Evolutionary conservation across 2,113 vertebrate species (phyloP).

Genomic region (Atractosteus spatula): DNA sequence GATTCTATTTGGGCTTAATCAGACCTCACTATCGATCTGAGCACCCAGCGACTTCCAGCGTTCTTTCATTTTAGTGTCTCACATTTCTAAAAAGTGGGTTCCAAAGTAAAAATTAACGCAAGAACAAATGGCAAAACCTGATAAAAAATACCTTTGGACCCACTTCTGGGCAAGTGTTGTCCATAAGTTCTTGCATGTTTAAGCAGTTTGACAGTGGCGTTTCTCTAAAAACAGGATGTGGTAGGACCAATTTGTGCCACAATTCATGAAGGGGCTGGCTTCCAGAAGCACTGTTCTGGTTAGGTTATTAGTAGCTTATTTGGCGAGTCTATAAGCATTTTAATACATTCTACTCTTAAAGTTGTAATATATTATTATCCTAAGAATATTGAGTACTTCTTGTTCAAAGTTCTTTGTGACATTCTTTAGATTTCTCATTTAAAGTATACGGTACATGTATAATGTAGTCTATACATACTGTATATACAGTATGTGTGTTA

Average conservation of each 20-base stretch:
- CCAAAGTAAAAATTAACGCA: too few relatives aligned
- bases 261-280: background rate
- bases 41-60: too few relatives aligned
- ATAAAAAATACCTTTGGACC: constrained; percentile 37
- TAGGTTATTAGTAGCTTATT: background rate
- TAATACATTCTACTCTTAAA: background rate
- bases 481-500: too few relatives aligned
- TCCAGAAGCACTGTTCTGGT: background rate
- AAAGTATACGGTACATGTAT: too few relatives aligned
- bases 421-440: too few relatives aligned
- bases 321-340: background rate
- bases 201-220: constrained; percentile 35
- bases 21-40: too few relatives aligned
- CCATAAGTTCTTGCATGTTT: constrained; percentile 27
- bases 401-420: too few relatives aligned
- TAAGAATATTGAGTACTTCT: too few relatives aligned
- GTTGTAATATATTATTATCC: background rate
- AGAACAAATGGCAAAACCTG: constrained; percentile 13
- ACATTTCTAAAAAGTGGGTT: too few relatives aligned
- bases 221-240: constrained; percentile 46
- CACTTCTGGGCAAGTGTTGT: constrained; percentile 24
- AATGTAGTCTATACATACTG: too few relatives aligned
- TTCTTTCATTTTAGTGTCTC: too few relatives aligned
- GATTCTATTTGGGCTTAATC: too few relatives aligned
- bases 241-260: constrained; percentile 20